phyloP scores from a whole-genome alignment of 2,113 vertebrate species.

The Speoplatyrhinus poulsoni region DNA sequence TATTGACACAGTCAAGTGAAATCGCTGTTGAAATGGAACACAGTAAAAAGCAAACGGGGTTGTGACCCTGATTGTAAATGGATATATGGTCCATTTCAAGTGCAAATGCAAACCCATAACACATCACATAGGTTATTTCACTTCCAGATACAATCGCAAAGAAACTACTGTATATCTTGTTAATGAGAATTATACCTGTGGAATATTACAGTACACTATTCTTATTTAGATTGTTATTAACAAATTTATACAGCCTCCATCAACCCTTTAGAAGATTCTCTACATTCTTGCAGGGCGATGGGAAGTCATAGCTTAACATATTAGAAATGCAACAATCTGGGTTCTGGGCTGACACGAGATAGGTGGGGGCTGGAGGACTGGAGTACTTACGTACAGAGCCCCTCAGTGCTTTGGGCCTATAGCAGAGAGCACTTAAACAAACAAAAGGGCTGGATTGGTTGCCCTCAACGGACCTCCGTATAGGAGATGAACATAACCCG shows the following conservation, averaged over 20 bases:
- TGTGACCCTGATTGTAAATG: constrained; percentile 51
- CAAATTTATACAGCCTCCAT: background rate
- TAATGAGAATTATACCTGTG: background rate
- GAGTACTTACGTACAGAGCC: constrained; percentile 42
- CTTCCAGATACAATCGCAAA: too few relatives aligned
- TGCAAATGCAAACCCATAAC: constrained; percentile 25
- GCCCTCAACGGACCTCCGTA: constrained; percentile 46
- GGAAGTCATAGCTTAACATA: constrained; percentile 42
- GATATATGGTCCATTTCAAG: constrained; percentile 27
- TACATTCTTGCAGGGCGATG: constrained; percentile 28
- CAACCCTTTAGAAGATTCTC: constrained; percentile 4
- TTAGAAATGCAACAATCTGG: constrained; percentile 40
- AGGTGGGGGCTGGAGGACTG: constrained; percentile 17
- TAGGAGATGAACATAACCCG: constrained; percentile 46
- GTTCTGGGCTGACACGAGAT: constrained; percentile 23
- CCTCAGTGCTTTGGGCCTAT: constrained; percentile 41
- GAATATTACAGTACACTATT: background rate
- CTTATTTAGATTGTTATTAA: background rate
- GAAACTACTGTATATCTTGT: background rate
- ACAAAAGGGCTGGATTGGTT: constrained; percentile 46
- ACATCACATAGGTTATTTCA: background rate
- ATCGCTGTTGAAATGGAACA: constrained; percentile 50
- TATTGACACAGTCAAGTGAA: constrained; percentile 65
- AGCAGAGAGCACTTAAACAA: constrained; percentile 60
- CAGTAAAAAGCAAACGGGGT: constrained; percentile 44